A percentile compares a stretch with the other conserved stretches of the same genome.
phyloP scores from a whole-genome alignment of 2,113 vertebrate species.

The Neofelis nebulosa region DNA sequence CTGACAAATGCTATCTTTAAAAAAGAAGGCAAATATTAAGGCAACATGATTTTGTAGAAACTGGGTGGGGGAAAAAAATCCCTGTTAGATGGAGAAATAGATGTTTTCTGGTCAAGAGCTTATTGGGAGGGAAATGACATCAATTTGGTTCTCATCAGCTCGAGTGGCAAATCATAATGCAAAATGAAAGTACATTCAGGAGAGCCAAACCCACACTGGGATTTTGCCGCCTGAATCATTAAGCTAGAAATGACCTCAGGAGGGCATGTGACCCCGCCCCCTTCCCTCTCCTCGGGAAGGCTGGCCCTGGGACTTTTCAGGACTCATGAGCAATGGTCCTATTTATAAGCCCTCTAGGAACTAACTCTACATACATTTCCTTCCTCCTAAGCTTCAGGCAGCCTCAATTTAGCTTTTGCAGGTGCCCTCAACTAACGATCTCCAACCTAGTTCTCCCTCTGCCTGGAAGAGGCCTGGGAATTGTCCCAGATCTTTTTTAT shows the following conservation, averaged over 20 bases:
- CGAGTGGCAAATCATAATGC: constrained; percentile 28
- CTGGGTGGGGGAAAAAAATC: constrained; percentile 6
- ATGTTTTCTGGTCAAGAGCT: constrained; percentile 64
- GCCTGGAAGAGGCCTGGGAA: background rate
- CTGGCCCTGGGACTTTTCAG: background rate
- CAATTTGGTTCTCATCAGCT: constrained; percentile 28
- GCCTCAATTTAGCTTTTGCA: background rate
- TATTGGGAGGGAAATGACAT: constrained; percentile 60
- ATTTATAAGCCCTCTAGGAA: constrained; percentile 45
- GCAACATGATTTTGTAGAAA: constrained; percentile 42
- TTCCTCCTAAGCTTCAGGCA: background rate
- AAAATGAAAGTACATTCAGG: constrained; percentile 58
- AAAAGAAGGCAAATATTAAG: constrained; percentile 11
- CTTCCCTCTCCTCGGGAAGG: background rate
- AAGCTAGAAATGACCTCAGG: constrained; percentile 55
- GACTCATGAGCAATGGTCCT: background rate
- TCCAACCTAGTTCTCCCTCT: background rate
- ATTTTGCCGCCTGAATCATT: constrained; percentile 66
- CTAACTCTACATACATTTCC: background rate
- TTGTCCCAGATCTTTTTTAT: background rate
- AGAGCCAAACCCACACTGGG: background rate
- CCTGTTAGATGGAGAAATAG: constrained; percentile 48
- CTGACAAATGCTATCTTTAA: background rate
- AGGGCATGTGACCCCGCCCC: background rate
- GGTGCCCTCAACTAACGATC: background rate